A percentile compares a stretch with the other conserved stretches of the same genome.
These are phyloP conservation scores for Calliopum simillimum DNA, from an alignment of 2,888 invertebrate genomes.

Conservation along the genomic window DNA sequence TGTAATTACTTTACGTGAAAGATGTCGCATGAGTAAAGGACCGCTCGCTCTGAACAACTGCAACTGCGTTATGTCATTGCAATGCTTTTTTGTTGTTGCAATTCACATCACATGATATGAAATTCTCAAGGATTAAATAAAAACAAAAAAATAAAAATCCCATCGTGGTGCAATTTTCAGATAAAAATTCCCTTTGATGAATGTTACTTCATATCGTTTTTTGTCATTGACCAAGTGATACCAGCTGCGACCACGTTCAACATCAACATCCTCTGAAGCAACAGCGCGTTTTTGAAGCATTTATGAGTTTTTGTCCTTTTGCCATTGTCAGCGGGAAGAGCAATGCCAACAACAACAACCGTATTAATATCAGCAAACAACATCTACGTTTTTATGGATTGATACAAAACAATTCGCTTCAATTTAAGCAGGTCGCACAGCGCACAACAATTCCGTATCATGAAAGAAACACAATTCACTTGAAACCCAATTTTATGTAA, in stretches of 20 bases:
- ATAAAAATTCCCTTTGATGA: background rate
- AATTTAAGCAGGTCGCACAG: too few relatives aligned
- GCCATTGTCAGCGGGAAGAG: background rate
- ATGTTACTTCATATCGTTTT: background rate
- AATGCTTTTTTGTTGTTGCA: too few relatives aligned
- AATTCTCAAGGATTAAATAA: background rate
- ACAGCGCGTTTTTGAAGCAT: constrained; percentile 10
- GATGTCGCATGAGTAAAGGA: too few relatives aligned
- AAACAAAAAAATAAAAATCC: background rate
- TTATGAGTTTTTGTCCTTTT: constrained; percentile 23
- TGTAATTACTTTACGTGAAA: too few relatives aligned
- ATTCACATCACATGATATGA: too few relatives aligned
- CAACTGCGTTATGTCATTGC: too few relatives aligned
- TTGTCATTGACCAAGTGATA: background rate
- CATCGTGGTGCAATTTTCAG: background rate
- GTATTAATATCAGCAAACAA: background rate
- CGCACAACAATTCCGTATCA: too few relatives aligned
- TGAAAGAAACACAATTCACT: too few relatives aligned
- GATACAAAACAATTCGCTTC: too few relatives aligned
- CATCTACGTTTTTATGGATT: too few relatives aligned
- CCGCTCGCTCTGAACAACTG: too few relatives aligned
- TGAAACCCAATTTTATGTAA: too few relatives aligned
- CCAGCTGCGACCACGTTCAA: constrained; percentile 2
- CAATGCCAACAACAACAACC: background rate
- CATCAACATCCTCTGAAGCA: background rate